These are phyloP conservation scores for Lordiphosa collinella DNA, from an alignment of 1,140 invertebrate genomes.

Conservation along the genomic window DNA sequence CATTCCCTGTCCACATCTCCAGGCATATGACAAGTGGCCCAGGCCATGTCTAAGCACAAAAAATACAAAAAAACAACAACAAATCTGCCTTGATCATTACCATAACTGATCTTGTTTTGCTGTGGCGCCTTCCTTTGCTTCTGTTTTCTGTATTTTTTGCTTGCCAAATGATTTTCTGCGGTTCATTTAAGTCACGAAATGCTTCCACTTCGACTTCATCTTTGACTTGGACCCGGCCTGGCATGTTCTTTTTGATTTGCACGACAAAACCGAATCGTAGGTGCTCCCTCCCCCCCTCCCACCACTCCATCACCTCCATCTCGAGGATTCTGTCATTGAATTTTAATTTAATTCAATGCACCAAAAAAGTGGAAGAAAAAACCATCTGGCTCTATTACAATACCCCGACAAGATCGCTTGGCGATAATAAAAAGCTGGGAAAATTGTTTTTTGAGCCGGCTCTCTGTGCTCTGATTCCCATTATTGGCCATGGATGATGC, in stretches of 20 bases:
- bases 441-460: constrained; percentile 45
- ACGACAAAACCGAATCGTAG: constrained; percentile 66
- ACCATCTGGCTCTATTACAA: constrained; percentile 63
- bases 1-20: constrained; percentile 22
- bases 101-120: constrained; percentile 75
- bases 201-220: constrained; percentile 50
- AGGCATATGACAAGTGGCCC: constrained; percentile 46
- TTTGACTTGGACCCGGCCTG: constrained; percentile 42
- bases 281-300: constrained; percentile 21
- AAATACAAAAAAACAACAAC: constrained; percentile 38
- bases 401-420: constrained; percentile 54
- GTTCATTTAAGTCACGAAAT: constrained; percentile 76
- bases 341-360: constrained; percentile 74
- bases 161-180: constrained; percentile 69
- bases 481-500: constrained; percentile 63
- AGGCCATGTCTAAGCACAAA: constrained; percentile 17
- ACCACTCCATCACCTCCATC: constrained; percentile 2
- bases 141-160: constrained; percentile 21
- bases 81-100: constrained; percentile 68
- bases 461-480: constrained; percentile 68
- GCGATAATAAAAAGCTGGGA: constrained; percentile 75
- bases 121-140: constrained; percentile 44
- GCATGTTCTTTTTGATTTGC: constrained; percentile 76
- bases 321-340: constrained; percentile 59
- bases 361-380: constrained; percentile 50